Evolutionary conservation across 2,888 invertebrate genomes (phyloP), one percentile per base, ranked within the genome.

Genomic region (Ypsolopha scabrella): DNA sequence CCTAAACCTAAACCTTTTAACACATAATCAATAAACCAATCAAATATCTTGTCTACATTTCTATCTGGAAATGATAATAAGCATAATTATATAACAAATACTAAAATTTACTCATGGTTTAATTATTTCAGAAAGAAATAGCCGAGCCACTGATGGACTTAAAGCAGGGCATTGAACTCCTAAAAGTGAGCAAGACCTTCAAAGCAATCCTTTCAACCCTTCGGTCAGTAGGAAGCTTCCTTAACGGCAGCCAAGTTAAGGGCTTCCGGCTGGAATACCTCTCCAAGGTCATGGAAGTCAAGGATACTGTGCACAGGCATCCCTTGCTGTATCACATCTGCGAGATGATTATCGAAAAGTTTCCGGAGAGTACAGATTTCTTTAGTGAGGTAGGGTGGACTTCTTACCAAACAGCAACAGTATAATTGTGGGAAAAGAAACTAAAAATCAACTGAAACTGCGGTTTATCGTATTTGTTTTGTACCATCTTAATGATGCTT

Each of bases 241-340:
- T 99, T 54, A 99, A 99, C 75, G 97, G 98, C 51, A 92, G 92
- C 64, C 91, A 92, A 66, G 95, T 96, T 39, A 96, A 96, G 83
- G 99, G 99, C 34, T 99, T 99, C 85, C 95, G 98, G 73, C 90
- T 99, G 60, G 99, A 99, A 68, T 99, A 99, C 81, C 89, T 99
- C 65, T 91, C 97, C 47, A 98, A 99, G 88, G 96, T 97, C 65
- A 97, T 98, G 68, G 97, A 99, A 88, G 97, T 99, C 44, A 98
- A 99, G 85, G 99, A 99, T 80, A 99, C 99, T 0, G 98, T 99
- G 41, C 97, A 99, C 79, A 99, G 99, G 79, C 98, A 99, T 82
- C 97, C 99, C 6, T 87, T 99, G 55, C 88, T 99, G 55, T 97
- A 99, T 80, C 99, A 99, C 78, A 89, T 99, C 58, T 98, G 98